phyloP scores from a whole-genome alignment of 1,140 invertebrate species.

The Achatina immaculata region DNA sequence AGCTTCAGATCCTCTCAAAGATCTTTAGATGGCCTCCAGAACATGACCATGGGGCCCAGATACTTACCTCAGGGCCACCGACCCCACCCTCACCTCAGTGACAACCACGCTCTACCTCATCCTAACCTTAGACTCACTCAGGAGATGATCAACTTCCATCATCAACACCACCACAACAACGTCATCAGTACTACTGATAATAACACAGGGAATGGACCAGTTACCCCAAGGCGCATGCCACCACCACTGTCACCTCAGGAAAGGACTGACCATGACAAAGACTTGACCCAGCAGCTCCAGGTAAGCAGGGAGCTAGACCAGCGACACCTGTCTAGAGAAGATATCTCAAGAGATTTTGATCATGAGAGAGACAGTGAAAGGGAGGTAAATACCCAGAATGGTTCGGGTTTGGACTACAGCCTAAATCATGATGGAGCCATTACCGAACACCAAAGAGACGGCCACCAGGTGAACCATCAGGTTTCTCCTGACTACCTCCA shows the following conservation, averaged over 20 bases:
- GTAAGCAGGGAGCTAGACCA: neutral
- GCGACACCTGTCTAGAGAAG: conserved; percentile 5
- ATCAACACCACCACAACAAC: conserved; percentile 31
- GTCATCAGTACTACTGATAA: conserved; percentile 12
- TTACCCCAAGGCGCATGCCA: conserved; percentile 6
- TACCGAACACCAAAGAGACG: conserved; percentile 12
- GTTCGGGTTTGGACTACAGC: conserved; percentile 3
- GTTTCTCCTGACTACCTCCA: neutral
- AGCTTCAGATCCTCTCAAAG: conserved; percentile 33
- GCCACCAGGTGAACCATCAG: neutral
- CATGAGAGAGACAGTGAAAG: conserved; percentile 2
- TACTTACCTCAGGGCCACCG: conserved; percentile 16
- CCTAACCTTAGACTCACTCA: conserved; percentile 32
- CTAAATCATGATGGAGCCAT: neutral
- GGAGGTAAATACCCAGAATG: conserved; percentile 4
- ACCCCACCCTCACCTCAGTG: conserved; percentile 13
- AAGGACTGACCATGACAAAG: neutral
- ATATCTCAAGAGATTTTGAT: conserved; percentile 1
- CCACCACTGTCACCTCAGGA: conserved; percentile 24
- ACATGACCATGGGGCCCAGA: conserved; percentile 13
- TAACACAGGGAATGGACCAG: neutral
- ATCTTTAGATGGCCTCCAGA: conserved; percentile 11
- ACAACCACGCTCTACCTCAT: conserved; percentile 22
- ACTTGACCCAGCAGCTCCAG: neutral
- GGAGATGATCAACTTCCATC: conserved; percentile 34